Conservation (phyloP, 2,797 vertebrate genomes). For the Bradypus variegatus region DNA sequence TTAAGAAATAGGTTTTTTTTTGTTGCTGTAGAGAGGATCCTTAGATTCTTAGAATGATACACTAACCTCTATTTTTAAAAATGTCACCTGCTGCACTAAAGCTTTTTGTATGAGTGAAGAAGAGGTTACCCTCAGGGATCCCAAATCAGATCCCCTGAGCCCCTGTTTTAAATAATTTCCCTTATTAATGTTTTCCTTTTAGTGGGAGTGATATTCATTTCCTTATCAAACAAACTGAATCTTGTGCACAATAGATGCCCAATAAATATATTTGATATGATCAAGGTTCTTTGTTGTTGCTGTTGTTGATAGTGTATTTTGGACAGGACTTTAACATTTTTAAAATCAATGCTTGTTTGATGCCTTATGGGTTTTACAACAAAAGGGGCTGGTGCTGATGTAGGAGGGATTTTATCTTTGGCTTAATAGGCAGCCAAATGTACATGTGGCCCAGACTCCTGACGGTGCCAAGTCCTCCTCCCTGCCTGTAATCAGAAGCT, state of each 20-base stretch:
- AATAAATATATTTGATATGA: not conserved
- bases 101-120: conserved; percentile 10
- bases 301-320: not conserved
- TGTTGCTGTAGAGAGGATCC: not conserved
- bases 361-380: conserved; percentile 19
- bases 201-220: not conserved
- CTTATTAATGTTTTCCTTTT: not conserved
- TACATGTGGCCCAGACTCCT: conserved; percentile 26
- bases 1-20: not conserved
- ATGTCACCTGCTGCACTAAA: conserved; percentile 14
- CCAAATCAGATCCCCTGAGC: not conserved
- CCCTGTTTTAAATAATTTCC: not conserved
- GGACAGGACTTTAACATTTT: conserved; percentile 22
- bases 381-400: conserved; percentile 34
- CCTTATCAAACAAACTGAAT: not conserved
- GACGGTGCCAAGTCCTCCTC: conserved; percentile 34
- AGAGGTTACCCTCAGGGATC: not conserved
- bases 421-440: conserved; percentile 25
- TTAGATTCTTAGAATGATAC: not conserved
- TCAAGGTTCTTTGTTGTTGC: not conserved
- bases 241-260: not conserved
- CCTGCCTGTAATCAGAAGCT: conserved; percentile 55
- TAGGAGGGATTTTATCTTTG: conserved; percentile 36
- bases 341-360: conserved; percentile 39
- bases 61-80: not conserved